Evolutionary conservation across 2,888 invertebrate species (phyloP).

Genomic region (Nysson spinosus): DNA sequence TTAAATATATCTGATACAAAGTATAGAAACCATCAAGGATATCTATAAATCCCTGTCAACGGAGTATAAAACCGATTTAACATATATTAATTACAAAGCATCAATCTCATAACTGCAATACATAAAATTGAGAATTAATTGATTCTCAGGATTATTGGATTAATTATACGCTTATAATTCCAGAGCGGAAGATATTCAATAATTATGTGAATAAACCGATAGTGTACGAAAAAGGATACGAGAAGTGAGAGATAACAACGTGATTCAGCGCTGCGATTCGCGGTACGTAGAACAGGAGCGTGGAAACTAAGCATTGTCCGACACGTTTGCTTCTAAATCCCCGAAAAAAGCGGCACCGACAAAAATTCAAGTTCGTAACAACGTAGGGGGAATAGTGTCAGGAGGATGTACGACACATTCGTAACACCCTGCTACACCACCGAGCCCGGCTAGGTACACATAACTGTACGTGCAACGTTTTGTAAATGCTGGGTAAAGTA

Average conservation of each 20-base stretch:
- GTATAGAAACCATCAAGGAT: too few species aligned
- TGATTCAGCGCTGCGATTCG: slow-evolving; percentile 26
- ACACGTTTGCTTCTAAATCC: slow-evolving; percentile 48
- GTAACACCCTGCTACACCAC: slow-evolving; percentile 16
- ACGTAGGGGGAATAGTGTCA: slow-evolving; percentile 32
- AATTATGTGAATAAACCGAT: too few species aligned
- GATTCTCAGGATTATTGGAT: too few species aligned
- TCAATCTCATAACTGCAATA: too few species aligned
- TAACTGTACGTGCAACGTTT: slow-evolving; percentile 39
- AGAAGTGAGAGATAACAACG: slow-evolving; percentile 7
- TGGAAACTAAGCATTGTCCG: slow-evolving; percentile 40
- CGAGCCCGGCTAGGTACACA: slow-evolving; percentile 27
- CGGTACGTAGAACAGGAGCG: slow-evolving; percentile 19
- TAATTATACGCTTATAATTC: too few species aligned
- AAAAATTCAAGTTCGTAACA: slow-evolving; percentile 30
- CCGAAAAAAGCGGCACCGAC: slow-evolving; percentile 14
- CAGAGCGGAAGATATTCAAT: too few species aligned
- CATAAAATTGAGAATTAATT: too few species aligned
- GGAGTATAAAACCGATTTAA: too few species aligned
- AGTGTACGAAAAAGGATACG: slow-evolving; percentile 12
- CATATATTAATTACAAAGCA: too few species aligned
- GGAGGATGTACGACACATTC: slow-evolving; percentile 20
- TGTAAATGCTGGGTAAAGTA: slow-evolving; percentile 20
- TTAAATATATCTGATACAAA: too few species aligned
- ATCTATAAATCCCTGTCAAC: too few species aligned